A percentile compares a stretch with the other conserved stretches of the same genome.
Conservation (phyloP, 2,888 invertebrate genomes). For the Dasypogon diadema region DNA sequence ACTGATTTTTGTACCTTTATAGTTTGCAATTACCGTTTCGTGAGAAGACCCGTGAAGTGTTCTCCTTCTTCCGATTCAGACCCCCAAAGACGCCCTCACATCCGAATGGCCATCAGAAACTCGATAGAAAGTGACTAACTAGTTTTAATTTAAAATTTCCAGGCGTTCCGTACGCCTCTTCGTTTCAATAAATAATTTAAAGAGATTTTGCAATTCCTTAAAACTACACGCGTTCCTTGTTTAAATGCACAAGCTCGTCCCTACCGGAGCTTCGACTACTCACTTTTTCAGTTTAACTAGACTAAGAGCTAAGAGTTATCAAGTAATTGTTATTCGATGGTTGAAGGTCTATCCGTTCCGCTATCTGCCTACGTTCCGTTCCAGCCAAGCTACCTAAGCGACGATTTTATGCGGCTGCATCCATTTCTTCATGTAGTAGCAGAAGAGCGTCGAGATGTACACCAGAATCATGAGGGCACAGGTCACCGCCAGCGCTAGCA, state of each 20-base stretch:
- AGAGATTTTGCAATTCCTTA: conserved; percentile 18
- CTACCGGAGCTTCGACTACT: conserved; percentile 14
- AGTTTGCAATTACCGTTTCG: too few species aligned
- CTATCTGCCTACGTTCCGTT: conserved; percentile 10
- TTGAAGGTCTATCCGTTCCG: conserved; percentile 37
- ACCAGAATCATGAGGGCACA: conserved; percentile 89
- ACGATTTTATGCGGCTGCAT: conserved; percentile 86
- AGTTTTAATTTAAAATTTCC: conserved; percentile 26
- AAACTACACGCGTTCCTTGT: conserved; percentile 15
- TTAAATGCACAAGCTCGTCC: conserved; percentile 37
- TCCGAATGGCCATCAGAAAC: conserved; percentile 45
- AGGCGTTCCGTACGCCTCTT: conserved; percentile 16
- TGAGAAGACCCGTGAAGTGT: too few species aligned
- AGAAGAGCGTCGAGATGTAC: conserved; percentile 92
- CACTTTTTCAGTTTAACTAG: conserved; percentile 1
- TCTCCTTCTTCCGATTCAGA: neutral
- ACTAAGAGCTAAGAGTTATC: conserved; percentile 34
- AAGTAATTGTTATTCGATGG: conserved; percentile 51
- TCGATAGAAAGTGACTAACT: conserved; percentile 53
- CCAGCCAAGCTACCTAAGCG: conserved; percentile 69
- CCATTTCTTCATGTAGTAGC: conserved; percentile 95
- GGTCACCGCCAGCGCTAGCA: conserved; percentile 90
- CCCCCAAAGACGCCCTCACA: neutral
- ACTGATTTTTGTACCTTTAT: neutral
- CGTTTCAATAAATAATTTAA: conserved; percentile 52